Base-by-base conservation (phyloP, 1,140 invertebrate genomes). In the Lepidurus packardi region DNA sequence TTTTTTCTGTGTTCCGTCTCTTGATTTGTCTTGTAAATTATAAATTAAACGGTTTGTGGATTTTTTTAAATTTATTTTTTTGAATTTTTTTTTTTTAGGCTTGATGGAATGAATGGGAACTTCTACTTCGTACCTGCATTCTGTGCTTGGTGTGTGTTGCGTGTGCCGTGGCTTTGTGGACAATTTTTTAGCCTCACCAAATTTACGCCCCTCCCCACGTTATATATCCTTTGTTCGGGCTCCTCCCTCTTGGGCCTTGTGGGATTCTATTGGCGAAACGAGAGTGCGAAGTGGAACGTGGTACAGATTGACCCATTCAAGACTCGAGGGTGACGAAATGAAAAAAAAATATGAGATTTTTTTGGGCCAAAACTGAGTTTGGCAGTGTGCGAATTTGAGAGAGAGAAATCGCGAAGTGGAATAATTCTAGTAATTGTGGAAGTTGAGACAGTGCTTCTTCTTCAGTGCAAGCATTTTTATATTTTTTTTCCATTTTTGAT, bases 51-150 rank as follows among this genome's bases (percentile, higher is more conserved):
- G 21, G 47, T 65, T 65, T 21, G 13, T 65, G 13, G 3, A 1
- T 21, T n/a, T 65, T 7, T 65, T 65, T 65, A 47, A n/a, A n/a
- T n/a, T n/a, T 47, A 47, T 47, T 47, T 47, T 47, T 16, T n/a
- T n/a, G n/a, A n/a, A 1, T 16, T 16, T 65, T 65, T n/a, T 65
- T 65, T 65, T 16, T 65, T 21, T 21, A 65, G 53, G 53, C 53
- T 65, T 65, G 53, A 65, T 65, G 53, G 53, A 65, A 65, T 65
- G 53, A 65, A 65, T 65, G 53, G 53, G 21, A 65, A 65, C 53
- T 65, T 65, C 53, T 65, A 65, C 53, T 65, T 65, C 53, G 53
- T 65, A 65, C 53, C 53, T 65, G 53, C 53, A 65, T 65, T 65
- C 53, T 65, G 53, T 65, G 53, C 53, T 65, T 65, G 53, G 53